Evolutionary conservation across 2,797 vertebrate species (phyloP).

Genomic region (Falco biarmicus): DNA sequence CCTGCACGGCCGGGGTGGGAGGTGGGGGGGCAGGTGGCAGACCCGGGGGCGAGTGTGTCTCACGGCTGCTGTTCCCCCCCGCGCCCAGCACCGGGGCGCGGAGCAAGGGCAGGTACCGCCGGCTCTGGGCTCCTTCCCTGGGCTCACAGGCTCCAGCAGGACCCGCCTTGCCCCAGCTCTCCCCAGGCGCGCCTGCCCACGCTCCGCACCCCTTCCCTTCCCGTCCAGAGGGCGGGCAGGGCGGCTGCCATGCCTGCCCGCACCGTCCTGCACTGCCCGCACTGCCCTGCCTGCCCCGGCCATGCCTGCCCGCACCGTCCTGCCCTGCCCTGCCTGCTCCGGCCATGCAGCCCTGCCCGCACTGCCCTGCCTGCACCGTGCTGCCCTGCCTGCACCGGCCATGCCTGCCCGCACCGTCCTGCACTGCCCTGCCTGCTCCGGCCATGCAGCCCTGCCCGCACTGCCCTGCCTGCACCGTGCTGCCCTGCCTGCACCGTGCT

Average conservation of each 20-base stretch:
- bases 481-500: too few relatives aligned
- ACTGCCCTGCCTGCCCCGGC: not conserved
- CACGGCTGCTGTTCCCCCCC: not conserved
- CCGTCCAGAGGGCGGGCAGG: too few relatives aligned
- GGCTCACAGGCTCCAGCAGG: not conserved
- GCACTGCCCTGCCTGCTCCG: too few relatives aligned
- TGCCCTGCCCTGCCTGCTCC: too few relatives aligned
- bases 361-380: too few relatives aligned
- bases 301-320: too few relatives aligned
- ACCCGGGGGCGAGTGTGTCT: not conserved
- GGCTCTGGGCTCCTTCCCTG: not conserved
- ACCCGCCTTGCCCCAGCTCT: not conserved
- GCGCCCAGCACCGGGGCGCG: not conserved
- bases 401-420: too few relatives aligned
- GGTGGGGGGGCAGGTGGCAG: not conserved
- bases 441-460: too few relatives aligned
- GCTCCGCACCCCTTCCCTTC: not conserved
- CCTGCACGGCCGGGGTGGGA: not conserved
- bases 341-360: too few relatives aligned
- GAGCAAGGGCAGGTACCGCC: not conserved
- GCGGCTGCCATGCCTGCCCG: not conserved
- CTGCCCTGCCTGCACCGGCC: too few relatives aligned
- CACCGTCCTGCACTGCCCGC: too few relatives aligned
- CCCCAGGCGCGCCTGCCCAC: accelerated
- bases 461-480: too few relatives aligned